Evolutionary conservation across 2,888 invertebrate species (phyloP), one percentile per base, ranked within the genome.

Genomic region (Hemaris fuciformis): DNA sequence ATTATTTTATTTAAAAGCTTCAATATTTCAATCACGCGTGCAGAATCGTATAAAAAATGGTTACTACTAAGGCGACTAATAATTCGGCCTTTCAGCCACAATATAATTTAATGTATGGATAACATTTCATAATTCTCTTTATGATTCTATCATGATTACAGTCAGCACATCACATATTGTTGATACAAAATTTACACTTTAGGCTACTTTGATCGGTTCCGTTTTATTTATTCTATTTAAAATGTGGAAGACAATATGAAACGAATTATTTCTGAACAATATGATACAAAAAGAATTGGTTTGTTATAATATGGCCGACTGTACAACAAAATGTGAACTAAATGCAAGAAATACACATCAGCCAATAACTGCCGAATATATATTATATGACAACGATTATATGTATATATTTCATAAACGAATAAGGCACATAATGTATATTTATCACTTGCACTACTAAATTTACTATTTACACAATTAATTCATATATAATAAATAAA

Each of bases 381-480:
- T 27, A n/a, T n/a, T n/a, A n/a, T 7, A 57, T 20, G 20, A 57
- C 31, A n/a, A 42, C 58, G n/a, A 43, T 59, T 31, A 45, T 43
- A 59, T 46, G 22, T 57, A 58, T 25, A 27, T 38, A 58, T 57
- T 71, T 74, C 75, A 76, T 78, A 77, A 76, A 77, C 53, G 53
- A 75, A 74, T 81, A 87, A 87, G 87, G 87, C 87, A 87, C 87
- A 80, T 79, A 76, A 79, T 80, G 77, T 75, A 77, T 71, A 82
- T 80, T 73, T 84, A 84, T 84, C 85, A 85, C 84, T 85, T 80
- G 72, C 62, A 73, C 75, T 81, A 79, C 62, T 71, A 72, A 73
- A 74, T 25, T 76, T 81, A 83, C 67, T 85, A 85, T 85, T 81
- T 85, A 85, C 85, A 85, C 75, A 71, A 72, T 71, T 72, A 53